These are phyloP conservation scores for Imbricaverruca yamaguchii DNA, from an alignment of 2,888 invertebrate species.

Conservation along the genomic window DNA sequence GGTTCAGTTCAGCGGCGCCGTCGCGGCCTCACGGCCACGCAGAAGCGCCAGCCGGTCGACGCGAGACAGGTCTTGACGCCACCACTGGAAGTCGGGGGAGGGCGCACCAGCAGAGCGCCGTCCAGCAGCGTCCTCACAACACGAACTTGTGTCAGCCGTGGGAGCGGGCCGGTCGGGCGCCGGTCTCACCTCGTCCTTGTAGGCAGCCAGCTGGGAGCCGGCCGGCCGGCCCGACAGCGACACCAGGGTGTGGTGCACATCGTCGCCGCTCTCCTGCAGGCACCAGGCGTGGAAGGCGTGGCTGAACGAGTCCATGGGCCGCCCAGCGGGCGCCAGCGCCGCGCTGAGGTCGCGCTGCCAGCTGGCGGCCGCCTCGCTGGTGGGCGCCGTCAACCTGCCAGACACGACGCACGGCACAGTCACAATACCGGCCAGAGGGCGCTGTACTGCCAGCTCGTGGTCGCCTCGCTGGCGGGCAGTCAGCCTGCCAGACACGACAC, in stretches of 20 bases:
- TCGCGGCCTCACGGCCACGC: no score
- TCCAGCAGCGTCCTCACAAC: neutral
- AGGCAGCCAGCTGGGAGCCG: neutral
- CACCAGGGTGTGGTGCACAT: conserved; percentile 24
- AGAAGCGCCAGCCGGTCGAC: neutral
- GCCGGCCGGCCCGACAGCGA: neutral
- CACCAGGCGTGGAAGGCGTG: conserved; percentile 41
- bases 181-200: neutral
- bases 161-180: neutral
- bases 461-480: neutral
- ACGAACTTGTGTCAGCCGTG: neutral
- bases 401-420: no score
- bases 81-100: neutral
- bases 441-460: no score
- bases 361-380: neutral
- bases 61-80: neutral
- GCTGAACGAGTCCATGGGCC: neutral
- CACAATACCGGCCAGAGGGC: no score
- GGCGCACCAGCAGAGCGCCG: neutral
- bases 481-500: neutral
- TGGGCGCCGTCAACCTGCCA: neutral
- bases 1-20: no score
- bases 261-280: conserved; percentile 27
- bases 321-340: neutral
- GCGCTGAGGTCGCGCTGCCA: neutral